A percentile compares a stretch with the other conserved stretches of the same genome.
Evolutionary conservation across 2,797 vertebrate genomes (phyloP).

Genomic region (Anas flavirostris): DNA sequence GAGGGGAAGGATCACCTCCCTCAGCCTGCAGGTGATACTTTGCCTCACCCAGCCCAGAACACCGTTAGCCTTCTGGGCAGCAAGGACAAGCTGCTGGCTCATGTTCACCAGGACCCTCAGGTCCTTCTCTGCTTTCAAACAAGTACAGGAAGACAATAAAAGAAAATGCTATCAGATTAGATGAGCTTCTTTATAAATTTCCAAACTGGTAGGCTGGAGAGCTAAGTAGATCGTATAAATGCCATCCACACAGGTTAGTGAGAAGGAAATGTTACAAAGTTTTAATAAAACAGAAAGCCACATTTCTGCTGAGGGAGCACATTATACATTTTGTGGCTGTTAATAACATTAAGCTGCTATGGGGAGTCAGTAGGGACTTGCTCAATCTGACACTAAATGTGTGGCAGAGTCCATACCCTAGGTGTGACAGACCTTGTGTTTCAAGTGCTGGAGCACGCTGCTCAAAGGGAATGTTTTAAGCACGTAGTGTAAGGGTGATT

Average conservation of each 20-base stretch:
- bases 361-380: background rate
- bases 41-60: background rate
- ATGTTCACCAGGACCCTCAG: background rate
- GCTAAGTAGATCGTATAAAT: background rate
- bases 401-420: background rate
- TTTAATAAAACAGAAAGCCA: background rate
- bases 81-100: background rate
- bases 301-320: background rate
- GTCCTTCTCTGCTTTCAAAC: background rate
- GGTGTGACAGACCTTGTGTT: background rate
- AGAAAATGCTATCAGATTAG: background rate
- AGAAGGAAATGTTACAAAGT: background rate
- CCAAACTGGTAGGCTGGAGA: background rate
- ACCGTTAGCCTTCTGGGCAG: background rate
- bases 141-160: rapidly evolving
- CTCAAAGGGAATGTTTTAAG: background rate
- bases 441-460: background rate
- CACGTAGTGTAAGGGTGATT: background rate
- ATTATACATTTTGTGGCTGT: background rate
- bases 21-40: background rate
- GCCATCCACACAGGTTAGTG: background rate
- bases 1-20: background rate
- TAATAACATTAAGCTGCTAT: background rate
- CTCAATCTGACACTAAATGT: background rate
- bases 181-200: background rate